These are phyloP conservation scores for Psix sp. DNA, from an alignment of 1,140 invertebrate genomes.

Conservation along the genomic window DNA sequence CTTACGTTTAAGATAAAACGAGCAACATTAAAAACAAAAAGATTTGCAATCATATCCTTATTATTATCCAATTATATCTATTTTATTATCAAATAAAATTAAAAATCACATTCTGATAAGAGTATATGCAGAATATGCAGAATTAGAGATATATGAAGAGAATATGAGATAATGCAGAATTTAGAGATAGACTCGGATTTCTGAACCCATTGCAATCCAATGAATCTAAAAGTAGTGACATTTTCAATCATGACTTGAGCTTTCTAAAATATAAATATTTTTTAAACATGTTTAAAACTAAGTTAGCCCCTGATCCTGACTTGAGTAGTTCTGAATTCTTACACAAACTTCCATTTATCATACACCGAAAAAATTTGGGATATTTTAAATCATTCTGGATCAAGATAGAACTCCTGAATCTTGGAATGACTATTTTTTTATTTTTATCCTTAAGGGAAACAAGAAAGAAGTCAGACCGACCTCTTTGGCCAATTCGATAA, in stretches of 20 bases:
- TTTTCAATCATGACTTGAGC: background rate
- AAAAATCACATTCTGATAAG: no score
- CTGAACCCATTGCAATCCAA: background rate
- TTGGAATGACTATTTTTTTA: background rate
- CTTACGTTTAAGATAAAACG: no score
- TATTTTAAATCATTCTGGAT: background rate
- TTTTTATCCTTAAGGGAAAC: constrained; percentile 5
- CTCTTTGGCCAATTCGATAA: no score
- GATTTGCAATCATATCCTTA: no score
- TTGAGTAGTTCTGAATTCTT: background rate
- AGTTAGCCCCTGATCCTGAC: background rate
- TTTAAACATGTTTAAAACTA: background rate
- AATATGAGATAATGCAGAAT: background rate
- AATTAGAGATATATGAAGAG: no score
- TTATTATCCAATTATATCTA: no score
- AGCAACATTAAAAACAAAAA: no score
- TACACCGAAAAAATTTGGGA: background rate
- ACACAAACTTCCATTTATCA: background rate
- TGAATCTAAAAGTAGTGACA: background rate
- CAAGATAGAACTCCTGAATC: background rate
- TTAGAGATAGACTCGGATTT: background rate
- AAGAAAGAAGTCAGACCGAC: no score
- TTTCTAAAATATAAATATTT: background rate
- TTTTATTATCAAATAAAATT: no score
- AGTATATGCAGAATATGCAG: background rate